phyloP scores from a whole-genome alignment of 2,888 invertebrate species.

The Caenorhabditis becei region DNA sequence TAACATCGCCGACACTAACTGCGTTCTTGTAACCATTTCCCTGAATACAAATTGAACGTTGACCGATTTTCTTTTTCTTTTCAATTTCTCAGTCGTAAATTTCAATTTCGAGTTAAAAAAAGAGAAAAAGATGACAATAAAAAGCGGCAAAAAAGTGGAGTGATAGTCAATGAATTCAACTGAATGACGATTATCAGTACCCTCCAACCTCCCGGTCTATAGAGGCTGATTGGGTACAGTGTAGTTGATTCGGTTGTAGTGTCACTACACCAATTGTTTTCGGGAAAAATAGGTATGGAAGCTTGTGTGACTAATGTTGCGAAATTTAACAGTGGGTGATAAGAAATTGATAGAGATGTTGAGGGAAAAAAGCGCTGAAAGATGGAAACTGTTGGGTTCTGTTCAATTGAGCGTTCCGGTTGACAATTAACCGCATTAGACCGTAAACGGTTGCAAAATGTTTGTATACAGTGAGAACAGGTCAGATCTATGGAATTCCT shows the following conservation, averaged over 20 bases:
- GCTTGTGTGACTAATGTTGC: too few relatives aligned
- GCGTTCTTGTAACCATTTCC: conserved; percentile 36
- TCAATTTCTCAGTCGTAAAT: conserved; percentile 1
- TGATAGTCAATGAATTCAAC: neutral
- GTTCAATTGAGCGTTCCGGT: too few relatives aligned
- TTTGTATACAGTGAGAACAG: too few relatives aligned
- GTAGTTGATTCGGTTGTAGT: neutral
- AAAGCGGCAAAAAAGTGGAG: conserved; percentile 8
- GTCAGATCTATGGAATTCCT: too few relatives aligned
- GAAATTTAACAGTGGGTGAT: too few relatives aligned
- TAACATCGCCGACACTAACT: conserved; percentile 53
- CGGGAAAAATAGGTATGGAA: too few relatives aligned
- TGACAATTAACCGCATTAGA: too few relatives aligned
- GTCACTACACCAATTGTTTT: too few relatives aligned
- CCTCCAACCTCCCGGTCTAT: neutral
- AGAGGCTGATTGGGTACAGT: neutral
- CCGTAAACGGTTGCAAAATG: too few relatives aligned
- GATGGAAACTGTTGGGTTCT: too few relatives aligned
- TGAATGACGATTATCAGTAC: conserved; percentile 1
- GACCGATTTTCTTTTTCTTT: conserved; percentile 2
- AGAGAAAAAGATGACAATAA: conserved; percentile 7
- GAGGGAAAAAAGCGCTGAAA: too few relatives aligned
- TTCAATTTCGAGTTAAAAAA: neutral
- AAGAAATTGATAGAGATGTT: neutral
- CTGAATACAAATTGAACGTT: conserved; percentile 5